phyloP scores from a whole-genome alignment of 2,888 invertebrate species.

The Lymantria dispar region DNA sequence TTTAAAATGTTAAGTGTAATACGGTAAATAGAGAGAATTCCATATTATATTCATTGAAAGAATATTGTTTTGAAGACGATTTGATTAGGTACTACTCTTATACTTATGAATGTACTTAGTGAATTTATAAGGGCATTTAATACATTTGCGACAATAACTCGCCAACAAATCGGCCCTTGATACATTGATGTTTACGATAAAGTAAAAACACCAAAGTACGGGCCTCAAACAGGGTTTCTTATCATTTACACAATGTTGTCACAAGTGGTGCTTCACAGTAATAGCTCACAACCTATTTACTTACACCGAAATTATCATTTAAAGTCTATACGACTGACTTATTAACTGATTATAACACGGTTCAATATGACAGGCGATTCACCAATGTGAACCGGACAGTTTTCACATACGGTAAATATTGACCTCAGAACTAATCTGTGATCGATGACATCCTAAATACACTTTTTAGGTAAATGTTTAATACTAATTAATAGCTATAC shows the following conservation, averaged over 20 bases:
- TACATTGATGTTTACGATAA: slow-evolving; percentile 36
- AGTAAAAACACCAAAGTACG: slow-evolving; percentile 35
- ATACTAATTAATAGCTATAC: background rate
- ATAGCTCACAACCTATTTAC: slow-evolving; percentile 44
- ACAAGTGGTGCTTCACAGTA: slow-evolving; percentile 55
- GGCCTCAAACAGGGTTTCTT: slow-evolving; percentile 57
- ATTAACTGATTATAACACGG: slow-evolving; percentile 43
- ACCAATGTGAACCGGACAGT: slow-evolving; percentile 3
- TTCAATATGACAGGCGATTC: slow-evolving; percentile 26
- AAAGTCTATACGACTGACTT: slow-evolving; percentile 36
- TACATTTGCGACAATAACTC: background rate
- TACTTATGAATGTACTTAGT: too few relatives aligned
- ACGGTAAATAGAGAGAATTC: too few relatives aligned
- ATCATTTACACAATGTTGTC: slow-evolving; percentile 44
- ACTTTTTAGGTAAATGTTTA: slow-evolving; percentile 27
- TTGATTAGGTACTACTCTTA: too few relatives aligned
- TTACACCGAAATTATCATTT: slow-evolving; percentile 57
- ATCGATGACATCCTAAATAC: slow-evolving; percentile 26
- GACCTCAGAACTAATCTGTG: slow-evolving; percentile 15
- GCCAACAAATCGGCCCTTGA: slow-evolving; percentile 13
- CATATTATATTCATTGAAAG: too few relatives aligned
- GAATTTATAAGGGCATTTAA: too few relatives aligned
- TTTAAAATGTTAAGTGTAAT: too few relatives aligned
- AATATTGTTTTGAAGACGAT: too few relatives aligned
- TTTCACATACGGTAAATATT: slow-evolving; percentile 9